Base-by-base conservation (phyloP, 2,797 vertebrate genomes). In the Protosalanx chinensis region DNA sequence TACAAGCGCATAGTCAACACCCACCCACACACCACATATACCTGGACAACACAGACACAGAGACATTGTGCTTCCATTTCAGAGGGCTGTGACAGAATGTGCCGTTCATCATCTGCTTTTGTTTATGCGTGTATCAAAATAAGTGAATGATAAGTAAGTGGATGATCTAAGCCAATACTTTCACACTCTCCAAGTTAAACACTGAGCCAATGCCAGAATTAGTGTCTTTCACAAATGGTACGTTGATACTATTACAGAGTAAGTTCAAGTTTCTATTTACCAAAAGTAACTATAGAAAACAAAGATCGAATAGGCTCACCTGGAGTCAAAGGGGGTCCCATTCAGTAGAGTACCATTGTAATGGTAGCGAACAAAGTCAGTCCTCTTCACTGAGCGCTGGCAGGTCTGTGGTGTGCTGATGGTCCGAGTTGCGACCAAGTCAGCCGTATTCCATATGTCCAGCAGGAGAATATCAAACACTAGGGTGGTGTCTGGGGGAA, bases 361-460 rank as follows among this genome's bases (percentile, higher is more conserved):
- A 83, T 97, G 96, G 82, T 98, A 99, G 16, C 97, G 95, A 64
- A 98, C 94, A 0, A 97, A 99, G 87, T 99, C 97, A 0, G 94
- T 91, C 78, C 92, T 92, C 88, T 93, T 91, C 78, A 98, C 96
- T 0, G 94, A 95, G 76, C 97, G 95, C 63, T 89, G 93, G 89
- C 97, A 99, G 76, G 75, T 88, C 72, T 88, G 79, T 0, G 95
- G 94, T 6, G 92, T 95, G 75, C 82, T 87, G 74, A 96, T 29
- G 23, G 91, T 94, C 85, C 87, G 92, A 67, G 93, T 90, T 84
- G 95, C 91, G 30, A 98, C 93, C 13, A 95, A 91, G 87, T 99
- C 97, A 0, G 90, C 90, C 67, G 92, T 94, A 89, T 98, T 99
- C 95, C 97, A 99, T 79, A 99, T 81, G 58, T 99, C 97, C 84